Evolutionary conservation across 2,113 vertebrate genomes (phyloP), one percentile per base, ranked within the genome.

Genomic region (Cyanistes caeruleus): DNA sequence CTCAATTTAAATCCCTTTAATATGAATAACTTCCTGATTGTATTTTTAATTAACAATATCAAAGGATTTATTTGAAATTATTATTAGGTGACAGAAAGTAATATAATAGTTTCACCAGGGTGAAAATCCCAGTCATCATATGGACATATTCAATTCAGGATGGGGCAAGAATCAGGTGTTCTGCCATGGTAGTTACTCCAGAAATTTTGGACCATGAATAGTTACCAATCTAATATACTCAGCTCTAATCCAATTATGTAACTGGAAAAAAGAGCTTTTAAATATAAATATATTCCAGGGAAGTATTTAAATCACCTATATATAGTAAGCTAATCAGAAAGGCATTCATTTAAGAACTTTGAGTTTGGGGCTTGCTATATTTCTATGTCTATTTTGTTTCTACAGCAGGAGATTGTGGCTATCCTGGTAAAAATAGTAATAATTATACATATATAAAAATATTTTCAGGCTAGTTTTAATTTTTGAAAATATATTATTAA

Each of bases 101-200:
- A 79, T 44, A n/a, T 0, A 79, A 80, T 6, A 16, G 5, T 64
- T 77, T 64, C 15, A 77, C 10, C 41, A 68, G 8, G 21, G 33
- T 27, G 27, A 62, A 70, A 81, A 59, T 4, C 13, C 22, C 27
- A 49, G 4, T 13, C 15, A 43, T 12, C 7, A 49, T 1, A 20
- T 14, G 23, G 39, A n/a, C 22, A 74, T 9, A 53, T 8, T 82
- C 46, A 84, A 8, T 11, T 23, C 10, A 31, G 41, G 60, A 21
- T 5, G 17, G 48, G 27, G 12, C 7, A 64, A 65, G 33, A 85
- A 63, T 17, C 14, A 20, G 0, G 0, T 7, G 28, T n/a, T 43
- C 59, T 77, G 41, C 41, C 43, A 31, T 23, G 9, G 35, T 27
- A 73, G 49, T 12, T 52, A 87, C 33, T 31, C 33, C 10, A 56